These are phyloP conservation scores for Spheniscus mendiculus DNA, from an alignment of 2,113 vertebrate species.

Conservation along the genomic window DNA sequence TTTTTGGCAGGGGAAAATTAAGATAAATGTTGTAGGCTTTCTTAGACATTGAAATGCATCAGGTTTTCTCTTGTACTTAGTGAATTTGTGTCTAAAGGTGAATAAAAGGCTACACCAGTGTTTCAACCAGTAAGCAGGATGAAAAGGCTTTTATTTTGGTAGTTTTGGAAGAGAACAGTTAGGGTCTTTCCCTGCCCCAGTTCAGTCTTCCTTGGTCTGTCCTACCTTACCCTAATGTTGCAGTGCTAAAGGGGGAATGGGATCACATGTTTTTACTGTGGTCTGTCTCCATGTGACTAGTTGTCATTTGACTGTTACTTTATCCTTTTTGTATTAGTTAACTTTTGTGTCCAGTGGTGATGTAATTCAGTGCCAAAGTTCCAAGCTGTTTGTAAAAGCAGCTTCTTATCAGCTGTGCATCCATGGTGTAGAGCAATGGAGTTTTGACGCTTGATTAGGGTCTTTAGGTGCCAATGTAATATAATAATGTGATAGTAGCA, in stretches of 20 bases:
- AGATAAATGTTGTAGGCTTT: slow-evolving; percentile 8
- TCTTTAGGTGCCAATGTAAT: neutral
- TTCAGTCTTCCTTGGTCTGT: neutral
- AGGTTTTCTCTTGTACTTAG: neutral
- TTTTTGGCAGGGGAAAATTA: slow-evolving; percentile 12
- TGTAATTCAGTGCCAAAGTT: neutral
- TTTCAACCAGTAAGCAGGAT: neutral
- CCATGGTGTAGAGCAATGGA: neutral
- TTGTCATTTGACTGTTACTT: neutral
- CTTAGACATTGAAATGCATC: neutral
- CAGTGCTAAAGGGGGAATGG: neutral
- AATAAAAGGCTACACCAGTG: neutral
- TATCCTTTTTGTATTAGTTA: neutral
- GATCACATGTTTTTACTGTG: neutral
- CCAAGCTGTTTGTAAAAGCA: neutral
- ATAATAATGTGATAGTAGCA: neutral
- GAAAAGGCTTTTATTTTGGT: neutral
- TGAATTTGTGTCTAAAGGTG: neutral
- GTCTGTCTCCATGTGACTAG: neutral
- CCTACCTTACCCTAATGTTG: neutral
- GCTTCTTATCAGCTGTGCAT: neutral
- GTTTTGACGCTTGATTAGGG: neutral
- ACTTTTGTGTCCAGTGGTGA: neutral
- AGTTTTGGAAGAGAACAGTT: neutral
- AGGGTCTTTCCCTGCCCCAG: neutral